Evolutionary conservation across 2,888 invertebrate species (phyloP).

Genomic region (Ariolimax columbianus): DNA sequence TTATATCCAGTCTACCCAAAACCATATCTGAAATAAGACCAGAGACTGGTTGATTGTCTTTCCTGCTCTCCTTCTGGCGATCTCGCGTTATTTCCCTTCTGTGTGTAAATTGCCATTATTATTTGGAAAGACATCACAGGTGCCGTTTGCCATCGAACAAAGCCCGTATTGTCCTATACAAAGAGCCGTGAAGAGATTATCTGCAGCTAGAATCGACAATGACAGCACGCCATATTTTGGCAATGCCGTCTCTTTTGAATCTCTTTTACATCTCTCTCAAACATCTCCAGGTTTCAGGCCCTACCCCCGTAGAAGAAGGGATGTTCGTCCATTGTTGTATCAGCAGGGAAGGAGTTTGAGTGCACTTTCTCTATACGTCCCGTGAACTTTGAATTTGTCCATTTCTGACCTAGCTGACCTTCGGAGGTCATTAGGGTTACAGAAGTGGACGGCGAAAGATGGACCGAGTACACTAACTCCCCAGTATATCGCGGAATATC

Average conservation of each 20-base stretch:
- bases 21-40: not conserved
- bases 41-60: slow-evolving; percentile 8
- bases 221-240: slow-evolving; percentile 43
- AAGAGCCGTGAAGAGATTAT: slow-evolving; percentile 37
- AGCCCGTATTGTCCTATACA: slow-evolving; percentile 15
- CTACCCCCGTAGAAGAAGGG: not conserved
- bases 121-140: slow-evolving; percentile 31
- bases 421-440: not conserved
- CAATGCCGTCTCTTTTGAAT: slow-evolving; percentile 16
- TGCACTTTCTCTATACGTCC: slow-evolving; percentile 2
- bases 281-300: not conserved
- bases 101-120: slow-evolving; percentile 12
- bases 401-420: slow-evolving; percentile 33
- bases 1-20: not conserved
- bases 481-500: slow-evolving; percentile 20
- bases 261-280: slow-evolving; percentile 33
- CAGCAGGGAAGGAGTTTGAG: not conserved
- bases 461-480: not conserved
- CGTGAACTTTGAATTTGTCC: slow-evolving; percentile 31
- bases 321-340: not conserved
- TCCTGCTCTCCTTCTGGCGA: not conserved
- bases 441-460: not conserved
- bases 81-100: not conserved
- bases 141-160: slow-evolving; percentile 13
- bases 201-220: not conserved